Percentiles rank a stretch among this genome's conserved stretches.
phyloP scores from a whole-genome alignment of 2,888 invertebrate species.

The Plebejus argus region DNA sequence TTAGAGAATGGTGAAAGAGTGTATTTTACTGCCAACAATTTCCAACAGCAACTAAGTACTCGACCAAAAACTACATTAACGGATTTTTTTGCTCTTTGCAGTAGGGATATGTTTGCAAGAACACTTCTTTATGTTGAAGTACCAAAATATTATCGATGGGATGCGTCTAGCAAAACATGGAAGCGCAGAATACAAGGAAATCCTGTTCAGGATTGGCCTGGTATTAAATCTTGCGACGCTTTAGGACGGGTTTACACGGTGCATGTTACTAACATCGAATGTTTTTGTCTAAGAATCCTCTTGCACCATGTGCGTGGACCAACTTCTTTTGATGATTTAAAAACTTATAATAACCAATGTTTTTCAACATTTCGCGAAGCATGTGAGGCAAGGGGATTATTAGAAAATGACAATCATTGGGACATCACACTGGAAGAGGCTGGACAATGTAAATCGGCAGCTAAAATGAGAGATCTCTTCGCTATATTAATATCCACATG shows the following conservation, averaged over 20 bases:
- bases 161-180: constrained; percentile 41
- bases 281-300: constrained; percentile 45
- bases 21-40: constrained; percentile 45
- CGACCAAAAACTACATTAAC: constrained; percentile 49
- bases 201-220: constrained; percentile 42
- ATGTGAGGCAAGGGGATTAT: constrained; percentile 47
- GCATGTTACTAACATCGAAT: constrained; percentile 42
- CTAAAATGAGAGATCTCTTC: constrained; percentile 42
- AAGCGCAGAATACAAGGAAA: constrained; percentile 45
- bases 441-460: constrained; percentile 39
- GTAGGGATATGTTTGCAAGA: constrained; percentile 51
- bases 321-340: constrained; percentile 43
- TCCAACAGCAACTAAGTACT: constrained; percentile 42
- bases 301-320: constrained; percentile 41
- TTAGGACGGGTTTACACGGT: constrained; percentile 46
- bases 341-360: constrained; percentile 47
- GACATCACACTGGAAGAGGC: constrained; percentile 44
- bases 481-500: constrained; percentile 44
- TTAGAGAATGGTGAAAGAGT: constrained; percentile 43
- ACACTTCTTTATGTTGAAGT: constrained; percentile 52
- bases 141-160: constrained; percentile 47
- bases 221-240: constrained; percentile 42
- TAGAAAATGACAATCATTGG: constrained; percentile 45
- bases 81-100: constrained; percentile 53
- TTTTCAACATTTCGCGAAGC: constrained; percentile 48